These are phyloP conservation scores for Lepidurus couesii DNA, from an alignment of 1,140 invertebrate genomes.

Conservation along the genomic window DNA sequence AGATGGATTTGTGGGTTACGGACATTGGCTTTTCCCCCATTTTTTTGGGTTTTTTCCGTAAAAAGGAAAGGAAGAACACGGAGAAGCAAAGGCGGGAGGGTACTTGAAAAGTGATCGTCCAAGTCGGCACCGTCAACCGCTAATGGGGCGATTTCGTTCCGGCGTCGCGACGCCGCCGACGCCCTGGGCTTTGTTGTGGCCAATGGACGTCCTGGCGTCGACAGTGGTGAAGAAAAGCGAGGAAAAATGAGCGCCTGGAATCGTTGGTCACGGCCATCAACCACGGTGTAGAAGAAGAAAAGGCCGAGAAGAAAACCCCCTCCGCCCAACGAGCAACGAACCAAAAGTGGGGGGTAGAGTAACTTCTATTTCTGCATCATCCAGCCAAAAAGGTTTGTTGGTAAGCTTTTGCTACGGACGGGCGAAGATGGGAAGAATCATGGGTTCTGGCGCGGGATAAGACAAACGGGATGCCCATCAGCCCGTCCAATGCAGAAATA, in stretches of 20 bases:
- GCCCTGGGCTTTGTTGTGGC: slow-evolving; percentile 16
- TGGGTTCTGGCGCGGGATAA: neutral
- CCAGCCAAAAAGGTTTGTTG: neutral
- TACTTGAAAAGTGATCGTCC: slow-evolving; percentile 8
- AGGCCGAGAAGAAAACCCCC: neutral
- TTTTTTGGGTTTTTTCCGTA: neutral
- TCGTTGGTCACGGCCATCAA: slow-evolving; percentile 18
- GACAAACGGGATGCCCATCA: slow-evolving; percentile 21
- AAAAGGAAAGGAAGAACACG: neutral
- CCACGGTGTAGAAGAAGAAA: slow-evolving; percentile 5
- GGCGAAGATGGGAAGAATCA: neutral
- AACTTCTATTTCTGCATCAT: slow-evolving; percentile 2
- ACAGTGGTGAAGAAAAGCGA: slow-evolving; percentile 21
- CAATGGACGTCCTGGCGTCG: slow-evolving; percentile 20
- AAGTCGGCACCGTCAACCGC: slow-evolving; percentile 15
- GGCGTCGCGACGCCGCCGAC: slow-evolving; percentile 19
- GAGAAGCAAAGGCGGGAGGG: neutral
- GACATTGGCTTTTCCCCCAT: neutral
- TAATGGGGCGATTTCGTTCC: slow-evolving; percentile 21
- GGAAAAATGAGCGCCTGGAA: slow-evolving; percentile 16
- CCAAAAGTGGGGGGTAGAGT: neutral
- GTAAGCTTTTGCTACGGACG: neutral
- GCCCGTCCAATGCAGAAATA: slow-evolving; percentile 15
- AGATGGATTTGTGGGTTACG: neutral
- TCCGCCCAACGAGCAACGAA: neutral